phyloP scores from a whole-genome alignment of 2,113 vertebrate genomes.

The Nymphicus hollandicus region DNA sequence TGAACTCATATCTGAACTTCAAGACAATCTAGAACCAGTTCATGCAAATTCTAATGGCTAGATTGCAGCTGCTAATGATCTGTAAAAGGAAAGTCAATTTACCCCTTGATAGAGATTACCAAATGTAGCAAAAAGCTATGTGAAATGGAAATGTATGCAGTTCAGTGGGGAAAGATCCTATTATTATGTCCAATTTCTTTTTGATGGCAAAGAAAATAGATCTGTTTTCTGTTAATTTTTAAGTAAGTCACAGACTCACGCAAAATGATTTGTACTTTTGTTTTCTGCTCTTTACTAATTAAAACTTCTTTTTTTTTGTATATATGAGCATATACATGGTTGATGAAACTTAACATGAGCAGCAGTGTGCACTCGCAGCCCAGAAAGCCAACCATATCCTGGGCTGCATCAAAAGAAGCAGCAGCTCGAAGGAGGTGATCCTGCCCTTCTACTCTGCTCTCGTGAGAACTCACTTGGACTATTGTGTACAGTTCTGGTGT shows the following conservation, averaged over 20 bases:
- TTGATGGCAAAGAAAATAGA: neutral
- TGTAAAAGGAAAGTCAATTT: slow-evolving; percentile 70
- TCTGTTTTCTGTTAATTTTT: neutral
- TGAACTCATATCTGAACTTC: slow-evolving; percentile 23
- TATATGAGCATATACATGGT: neutral
- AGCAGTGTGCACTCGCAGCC: neutral
- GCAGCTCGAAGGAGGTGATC: neutral
- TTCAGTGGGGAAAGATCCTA: slow-evolving; percentile 30
- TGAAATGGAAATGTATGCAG: slow-evolving; percentile 35
- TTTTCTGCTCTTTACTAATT: neutral
- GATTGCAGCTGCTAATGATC: slow-evolving; percentile 59
- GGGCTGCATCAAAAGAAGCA: neutral
- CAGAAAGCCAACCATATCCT: neutral
- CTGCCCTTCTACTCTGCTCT: neutral
- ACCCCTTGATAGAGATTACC: slow-evolving; percentile 66
- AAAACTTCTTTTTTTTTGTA: neutral
- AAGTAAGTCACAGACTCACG: neutral
- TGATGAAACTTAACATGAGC: neutral
- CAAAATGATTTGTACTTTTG: neutral
- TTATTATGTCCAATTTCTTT: slow-evolving; percentile 33
- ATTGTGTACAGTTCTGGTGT: neutral
- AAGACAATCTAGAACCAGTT: slow-evolving; percentile 39
- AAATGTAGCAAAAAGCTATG: slow-evolving; percentile 70
- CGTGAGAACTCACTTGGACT: neutral
- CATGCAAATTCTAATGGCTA: slow-evolving; percentile 42